Evolutionary conservation across 2,888 invertebrate species (phyloP), one percentile per base, ranked within the genome.

Genomic region (Brachypalpus laphriformis): DNA sequence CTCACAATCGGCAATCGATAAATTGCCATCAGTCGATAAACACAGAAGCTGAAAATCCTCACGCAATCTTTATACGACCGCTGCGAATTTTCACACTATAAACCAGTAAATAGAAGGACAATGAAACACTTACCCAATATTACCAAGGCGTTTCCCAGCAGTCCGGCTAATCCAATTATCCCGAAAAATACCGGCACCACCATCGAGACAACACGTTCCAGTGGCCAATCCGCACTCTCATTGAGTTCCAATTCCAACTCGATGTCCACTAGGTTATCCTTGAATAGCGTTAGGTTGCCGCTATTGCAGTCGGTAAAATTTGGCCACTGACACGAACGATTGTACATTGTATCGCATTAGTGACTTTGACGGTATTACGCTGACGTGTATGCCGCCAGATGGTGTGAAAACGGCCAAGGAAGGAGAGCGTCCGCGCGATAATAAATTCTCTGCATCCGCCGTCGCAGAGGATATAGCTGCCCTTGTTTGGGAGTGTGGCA

Each of bases 91-190:
- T 34, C 28, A 3, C 34, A 49, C 37, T 4, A 56, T 8, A 34
- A 34, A 28, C 28, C 7, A 47, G n/a, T 22, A 18, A 31, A 68
- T 16, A n/a, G 8, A 68, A 25, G 14, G 5, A 37, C 42, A 65
- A 70, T 47, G 49, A 47, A 49, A n/a, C 11, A 90, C 92, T 91
- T 87, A 92, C 92, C 92, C 72, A 97, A 93, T 28, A 98, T 97
- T 20, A 98, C 98, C 81, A 98, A 92, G 0, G 96, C 95, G 91
- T 98, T 98, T 80, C 98, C 98, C 66, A 97, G 93, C 7, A 98
- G 92, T n/a, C 98, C 98, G 40, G 98, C 94, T 31, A 97, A 93
- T 65, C 97, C 96, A 86, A 98, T 97, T 87, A 97, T 93, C 3
- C 97, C 96, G 90, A 98, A 98, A 89, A 97, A 95, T 42, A 97